Base-by-base conservation (phyloP, 2,888 invertebrate genomes). In the Chrysina gloriosa region DNA sequence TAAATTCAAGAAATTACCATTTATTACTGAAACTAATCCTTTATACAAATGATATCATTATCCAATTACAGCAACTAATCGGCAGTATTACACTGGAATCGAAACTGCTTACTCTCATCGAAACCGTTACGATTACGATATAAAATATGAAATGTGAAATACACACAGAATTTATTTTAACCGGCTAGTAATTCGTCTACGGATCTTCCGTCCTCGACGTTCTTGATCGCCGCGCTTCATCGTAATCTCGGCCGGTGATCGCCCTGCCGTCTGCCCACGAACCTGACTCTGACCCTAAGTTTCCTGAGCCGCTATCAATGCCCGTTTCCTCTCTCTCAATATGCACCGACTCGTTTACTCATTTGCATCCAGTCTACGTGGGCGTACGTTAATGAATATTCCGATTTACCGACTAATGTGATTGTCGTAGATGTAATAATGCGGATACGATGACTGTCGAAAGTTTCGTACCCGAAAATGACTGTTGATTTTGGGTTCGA, bases 301-400 rank as follows among this genome's bases (percentile, higher is more conserved):
- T 69, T 69, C 69, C 69, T 67, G 69, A 27, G 52, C 64, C 61
- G 69, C 64, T 67, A 67, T 67, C 67, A 52, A 21, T 48, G 45
- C 16, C 58, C 42, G 67, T 58, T 69, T 69, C 69, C 69, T 69
- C 63, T 63, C 69, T 58, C 45, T 61, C 42, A 63, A 58, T 45
- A 61, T 67, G 69, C 69, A 69, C 69, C 69, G 58, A 61, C 42
- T 9, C n/a, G n/a, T n/a, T n/a, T 25, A 16, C 42, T 61, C 58
- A 67, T 39, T 64, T 71, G 70, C 70, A 70, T 68, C 58, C 45
- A 42, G 27, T 9, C 39, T 7, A 56, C 64, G 74, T 72, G 67
- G 72, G 74, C 61, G 64, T 70, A 27, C 27, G 63, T 66, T 72
- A 72, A 72, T 71, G 70, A 71, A 65, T 69, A 65, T 66, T 54